Base-by-base conservation (phyloP, 2,888 invertebrate species). In the Drosophila colorata region DNA sequence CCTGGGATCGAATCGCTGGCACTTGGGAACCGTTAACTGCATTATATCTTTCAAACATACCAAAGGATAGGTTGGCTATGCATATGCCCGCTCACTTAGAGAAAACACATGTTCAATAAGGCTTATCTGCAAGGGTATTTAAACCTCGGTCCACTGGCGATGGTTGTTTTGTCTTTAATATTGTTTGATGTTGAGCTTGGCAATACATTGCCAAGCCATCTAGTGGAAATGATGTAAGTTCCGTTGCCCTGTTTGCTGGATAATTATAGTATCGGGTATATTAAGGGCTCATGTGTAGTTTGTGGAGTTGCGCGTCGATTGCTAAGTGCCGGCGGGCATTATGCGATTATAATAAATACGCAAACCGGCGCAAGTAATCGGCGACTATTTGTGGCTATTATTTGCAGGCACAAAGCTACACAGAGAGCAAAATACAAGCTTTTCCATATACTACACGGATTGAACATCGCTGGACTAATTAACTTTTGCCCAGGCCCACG, bases 281-380 rank as follows among this genome's bases (percentile, higher is more conserved):
- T 23, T 23, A 11, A 7, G 25, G 7, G 1, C 25, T 20, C 20
- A 28, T 1, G 11, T 13, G 33, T 1, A 33, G 33, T 13, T 33
- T 33, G 11, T 4, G 13, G 33, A 31, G 31, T 31, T 31, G 4
- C 4, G 31, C 11, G 40, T 48, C 59, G 52, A 72, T 72, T 28
- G 46, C 41, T 51, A 33, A 28, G 11, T 11, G 33, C 2, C 3
- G 2, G 52, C 18, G 33, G 11, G 16, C 49, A 46, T 51, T 69
- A 61, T 80, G 64, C 49, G 65, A 72, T 86, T 80, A 59, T 59
- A 76, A 72, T 69, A 55, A 80, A 66, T 46, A 57, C 63, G 48
- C 52, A 33, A 73, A 43, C 25, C 43, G 28, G n/a, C n/a, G 18
- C 16, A 38, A 38, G 9, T 18, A 61, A 63, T 63, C 43, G 47